These are phyloP conservation scores for Rhegmatorhina hoffmannsi DNA, from an alignment of 2,113 vertebrate genomes.

Conservation along the genomic window DNA sequence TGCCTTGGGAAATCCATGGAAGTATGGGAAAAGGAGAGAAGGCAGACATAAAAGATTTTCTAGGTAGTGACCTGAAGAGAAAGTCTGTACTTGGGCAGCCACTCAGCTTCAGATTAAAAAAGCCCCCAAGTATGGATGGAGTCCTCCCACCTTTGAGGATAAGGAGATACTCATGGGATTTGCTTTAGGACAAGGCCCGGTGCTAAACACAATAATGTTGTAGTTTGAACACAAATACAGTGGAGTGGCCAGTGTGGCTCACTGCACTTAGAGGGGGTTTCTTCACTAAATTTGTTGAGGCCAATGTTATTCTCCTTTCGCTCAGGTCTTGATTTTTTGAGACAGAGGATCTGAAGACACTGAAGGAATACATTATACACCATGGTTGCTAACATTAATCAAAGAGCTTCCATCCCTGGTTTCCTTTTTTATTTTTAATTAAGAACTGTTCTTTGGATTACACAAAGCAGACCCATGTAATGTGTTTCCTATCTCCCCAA, in stretches of 20 bases:
- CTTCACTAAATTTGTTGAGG: not conserved
- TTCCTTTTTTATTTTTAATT: not conserved
- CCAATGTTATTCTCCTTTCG: not conserved
- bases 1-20: constrained; percentile 49
- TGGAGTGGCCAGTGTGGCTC: not conserved
- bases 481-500: constrained; percentile 15
- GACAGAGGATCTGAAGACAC: not conserved
- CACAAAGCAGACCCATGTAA: constrained; percentile 14
- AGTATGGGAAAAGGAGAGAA: constrained; percentile 8
- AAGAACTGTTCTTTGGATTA: not conserved
- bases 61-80: not conserved
- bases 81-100: not conserved
- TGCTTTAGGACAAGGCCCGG: not conserved
- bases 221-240: not conserved
- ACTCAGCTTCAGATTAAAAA: not conserved
- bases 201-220: not conserved
- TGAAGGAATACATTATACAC: not conserved
- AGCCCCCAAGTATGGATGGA: not conserved
- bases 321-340: not conserved
- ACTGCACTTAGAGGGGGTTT: not conserved
- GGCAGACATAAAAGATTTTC: not conserved
- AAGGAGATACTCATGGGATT: not conserved
- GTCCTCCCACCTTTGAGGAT: not conserved
- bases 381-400: not conserved
- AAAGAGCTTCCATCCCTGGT: not conserved